These are phyloP conservation scores for Corythucha ciliata DNA, from an alignment of 2,888 invertebrate species.

Conservation along the genomic window DNA sequence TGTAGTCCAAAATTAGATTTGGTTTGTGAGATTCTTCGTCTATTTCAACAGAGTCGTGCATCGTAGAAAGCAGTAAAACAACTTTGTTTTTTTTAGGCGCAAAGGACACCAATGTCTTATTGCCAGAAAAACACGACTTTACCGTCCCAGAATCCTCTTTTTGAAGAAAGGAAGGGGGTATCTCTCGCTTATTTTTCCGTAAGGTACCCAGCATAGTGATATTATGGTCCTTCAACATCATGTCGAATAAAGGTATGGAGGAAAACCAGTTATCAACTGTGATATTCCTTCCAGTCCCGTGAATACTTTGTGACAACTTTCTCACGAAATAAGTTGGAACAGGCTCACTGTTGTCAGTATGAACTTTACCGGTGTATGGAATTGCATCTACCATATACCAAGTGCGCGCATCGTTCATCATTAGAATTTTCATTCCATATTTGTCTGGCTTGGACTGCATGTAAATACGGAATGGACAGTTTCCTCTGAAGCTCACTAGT, in stretches of 20 bases:
- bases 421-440: conserved; percentile 11
- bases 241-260: conserved; percentile 27
- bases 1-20: conserved; percentile 34
- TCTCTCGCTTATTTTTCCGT: conserved; percentile 35
- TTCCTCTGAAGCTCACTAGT: conserved; percentile 23
- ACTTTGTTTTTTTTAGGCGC: conserved; percentile 33
- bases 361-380: conserved; percentile 27
- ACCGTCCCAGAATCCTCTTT: conserved; percentile 31
- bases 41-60: conserved; percentile 32
- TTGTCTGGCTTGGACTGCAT: conserved; percentile 1
- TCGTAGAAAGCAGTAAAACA: conserved; percentile 36
- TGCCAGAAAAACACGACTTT: conserved; percentile 35
- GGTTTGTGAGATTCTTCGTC: conserved; percentile 35
- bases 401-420: conserved; percentile 27
- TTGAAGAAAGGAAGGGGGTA: conserved; percentile 37
- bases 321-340: conserved; percentile 28
- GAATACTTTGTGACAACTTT: conserved; percentile 22
- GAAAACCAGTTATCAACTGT: conserved; percentile 26
- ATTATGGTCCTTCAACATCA: conserved; percentile 28
- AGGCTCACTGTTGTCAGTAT: too few species aligned
- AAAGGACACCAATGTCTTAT: conserved; percentile 36
- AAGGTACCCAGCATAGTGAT: conserved; percentile 31
- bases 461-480: conserved; percentile 23
- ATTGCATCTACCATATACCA: conserved; percentile 27
- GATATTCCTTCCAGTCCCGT: conserved; percentile 28